Conservation (phyloP, 1,140 invertebrate species). For the Drosophila serrata region DNA sequence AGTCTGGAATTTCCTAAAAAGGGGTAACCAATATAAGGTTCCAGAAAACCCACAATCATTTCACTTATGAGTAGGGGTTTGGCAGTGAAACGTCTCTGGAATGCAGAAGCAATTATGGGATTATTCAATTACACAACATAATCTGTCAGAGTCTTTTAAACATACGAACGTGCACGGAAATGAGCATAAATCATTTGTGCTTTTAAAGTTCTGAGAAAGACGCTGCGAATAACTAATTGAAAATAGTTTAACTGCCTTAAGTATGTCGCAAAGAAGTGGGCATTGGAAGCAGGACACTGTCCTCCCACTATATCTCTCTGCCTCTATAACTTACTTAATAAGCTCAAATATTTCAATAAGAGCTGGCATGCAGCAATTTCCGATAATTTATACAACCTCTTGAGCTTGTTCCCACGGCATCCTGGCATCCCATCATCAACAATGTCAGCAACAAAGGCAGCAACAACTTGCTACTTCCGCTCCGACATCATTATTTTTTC, state of each 20-base stretch:
- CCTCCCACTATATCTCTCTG: no score
- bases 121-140: slow-evolving; percentile 56
- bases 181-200: slow-evolving; percentile 68
- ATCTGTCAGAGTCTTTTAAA: slow-evolving; percentile 36
- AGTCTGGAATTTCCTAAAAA: not conserved
- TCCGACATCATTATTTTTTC: slow-evolving; percentile 78
- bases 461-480: slow-evolving; percentile 44
- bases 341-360: slow-evolving; percentile 73
- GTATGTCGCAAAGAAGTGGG: slow-evolving; percentile 18
- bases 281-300: not conserved
- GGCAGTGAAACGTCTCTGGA: slow-evolving; percentile 6
- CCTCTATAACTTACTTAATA: slow-evolving; percentile 14
- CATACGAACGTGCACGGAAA: slow-evolving; percentile 46
- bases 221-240: slow-evolving; percentile 24
- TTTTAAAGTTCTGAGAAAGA: not conserved
- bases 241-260: slow-evolving; percentile 19
- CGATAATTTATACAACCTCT: slow-evolving; percentile 68
- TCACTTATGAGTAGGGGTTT: not conserved
- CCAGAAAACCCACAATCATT: not conserved
- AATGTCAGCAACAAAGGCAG: slow-evolving; percentile 44
- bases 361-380: slow-evolving; percentile 71
- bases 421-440: slow-evolving; percentile 29
- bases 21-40: not conserved
- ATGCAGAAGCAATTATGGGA: slow-evolving; percentile 40
- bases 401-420: slow-evolving; percentile 12